Conservation (phyloP, 1,140 invertebrate genomes). For the Zaprionus kolodkinae region DNA sequence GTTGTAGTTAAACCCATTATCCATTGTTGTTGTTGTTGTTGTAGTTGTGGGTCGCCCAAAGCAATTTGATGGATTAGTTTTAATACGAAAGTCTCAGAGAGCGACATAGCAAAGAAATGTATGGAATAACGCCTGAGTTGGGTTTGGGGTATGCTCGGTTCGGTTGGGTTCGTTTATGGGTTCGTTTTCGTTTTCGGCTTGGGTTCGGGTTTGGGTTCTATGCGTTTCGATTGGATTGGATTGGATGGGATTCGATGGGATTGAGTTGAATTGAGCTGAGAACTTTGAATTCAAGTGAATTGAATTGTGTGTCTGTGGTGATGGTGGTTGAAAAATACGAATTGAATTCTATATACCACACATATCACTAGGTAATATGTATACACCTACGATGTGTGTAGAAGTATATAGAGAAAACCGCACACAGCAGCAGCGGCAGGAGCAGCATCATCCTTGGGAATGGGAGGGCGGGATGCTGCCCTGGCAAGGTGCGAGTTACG, state of each 20-base stretch:
- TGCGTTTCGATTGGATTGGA: slow-evolving; percentile 17
- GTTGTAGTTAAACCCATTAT: slow-evolving; percentile 68
- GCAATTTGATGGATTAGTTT: slow-evolving; percentile 80
- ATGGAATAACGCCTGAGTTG: slow-evolving; percentile 51
- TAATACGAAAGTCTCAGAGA: slow-evolving; percentile 56
- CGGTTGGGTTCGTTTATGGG: slow-evolving; percentile 4
- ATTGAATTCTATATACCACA: slow-evolving; percentile 21
- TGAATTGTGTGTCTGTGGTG: slow-evolving; percentile 4
- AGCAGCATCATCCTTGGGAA: slow-evolving; percentile 3
- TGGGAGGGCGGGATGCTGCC: slow-evolving; percentile 5
- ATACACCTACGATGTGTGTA: slow-evolving; percentile 3
- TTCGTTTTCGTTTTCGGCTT: slow-evolving; percentile 28
- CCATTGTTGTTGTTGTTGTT: neutral
- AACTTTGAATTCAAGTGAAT: slow-evolving; percentile 6
- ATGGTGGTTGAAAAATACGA: slow-evolving; percentile 66
- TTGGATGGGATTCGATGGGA: slow-evolving; percentile 27
- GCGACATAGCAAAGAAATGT: slow-evolving; percentile 53
- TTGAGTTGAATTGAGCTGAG: slow-evolving; percentile 14
- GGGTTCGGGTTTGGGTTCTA: slow-evolving; percentile 1
- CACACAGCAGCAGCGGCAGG: slow-evolving; percentile 52
- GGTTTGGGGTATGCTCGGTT: neutral
- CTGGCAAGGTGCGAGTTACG: slow-evolving; percentile 29
- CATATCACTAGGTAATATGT: slow-evolving; percentile 20
- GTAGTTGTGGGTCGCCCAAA: slow-evolving; percentile 67
- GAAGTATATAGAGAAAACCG: slow-evolving; percentile 60